A percentile compares a stretch with the other conserved stretches of the same genome.
Evolutionary conservation across 2,797 vertebrate species (phyloP).

Genomic region (Ctenosaura bakeri): DNA sequence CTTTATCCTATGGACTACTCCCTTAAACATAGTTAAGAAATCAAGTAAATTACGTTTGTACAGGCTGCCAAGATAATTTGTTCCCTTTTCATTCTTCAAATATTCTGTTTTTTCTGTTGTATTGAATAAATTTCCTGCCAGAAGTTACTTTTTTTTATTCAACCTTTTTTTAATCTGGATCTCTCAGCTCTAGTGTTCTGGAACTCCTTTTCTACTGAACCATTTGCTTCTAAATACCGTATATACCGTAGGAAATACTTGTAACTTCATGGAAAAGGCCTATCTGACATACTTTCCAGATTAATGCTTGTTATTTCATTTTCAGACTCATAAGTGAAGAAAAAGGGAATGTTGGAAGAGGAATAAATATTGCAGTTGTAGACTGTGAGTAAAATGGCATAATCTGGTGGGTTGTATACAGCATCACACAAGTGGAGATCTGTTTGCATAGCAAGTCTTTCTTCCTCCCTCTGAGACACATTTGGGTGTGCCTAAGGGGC

Average conservation of each 20-base stretch:
- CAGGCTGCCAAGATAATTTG: not conserved
- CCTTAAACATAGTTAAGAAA: too few species aligned
- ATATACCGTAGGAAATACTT: constrained; percentile 28
- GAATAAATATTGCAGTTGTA: constrained; percentile 81
- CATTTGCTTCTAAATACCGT: constrained; percentile 20
- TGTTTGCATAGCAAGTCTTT: not conserved
- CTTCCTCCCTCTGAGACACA: not conserved
- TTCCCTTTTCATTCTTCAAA: not conserved
- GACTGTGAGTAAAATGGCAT: constrained; percentile 77
- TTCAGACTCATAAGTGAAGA: constrained; percentile 77
- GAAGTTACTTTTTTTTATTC: constrained; percentile 27
- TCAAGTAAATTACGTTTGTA: too few species aligned
- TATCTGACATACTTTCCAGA: constrained; percentile 16
- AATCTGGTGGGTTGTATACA: not conserved
- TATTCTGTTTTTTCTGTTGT: not conserved
- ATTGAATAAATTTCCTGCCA: not conserved
- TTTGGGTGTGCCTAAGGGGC: not conserved
- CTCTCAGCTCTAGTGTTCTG: not conserved
- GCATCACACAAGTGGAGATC: not conserved
- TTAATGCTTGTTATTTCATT: constrained; percentile 44
- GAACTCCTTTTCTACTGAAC: constrained; percentile 25
- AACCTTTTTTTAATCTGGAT: not conserved
- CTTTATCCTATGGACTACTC: not conserved
- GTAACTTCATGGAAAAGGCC: constrained; percentile 9
- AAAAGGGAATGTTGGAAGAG: constrained; percentile 70